Conservation (phyloP, 2,113 vertebrate species). For the Zosterops lateralis region DNA sequence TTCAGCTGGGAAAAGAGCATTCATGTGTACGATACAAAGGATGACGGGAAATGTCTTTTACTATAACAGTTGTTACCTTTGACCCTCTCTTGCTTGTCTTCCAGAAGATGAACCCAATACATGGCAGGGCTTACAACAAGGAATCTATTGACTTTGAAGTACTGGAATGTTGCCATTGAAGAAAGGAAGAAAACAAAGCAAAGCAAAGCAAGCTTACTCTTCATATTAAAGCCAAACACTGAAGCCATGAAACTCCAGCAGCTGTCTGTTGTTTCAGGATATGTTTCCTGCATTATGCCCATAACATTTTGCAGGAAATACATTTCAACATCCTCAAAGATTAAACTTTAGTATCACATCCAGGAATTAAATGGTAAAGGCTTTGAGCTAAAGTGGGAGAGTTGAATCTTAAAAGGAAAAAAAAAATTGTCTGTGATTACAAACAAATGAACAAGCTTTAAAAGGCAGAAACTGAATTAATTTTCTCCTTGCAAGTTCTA, state of each 20-base stretch:
- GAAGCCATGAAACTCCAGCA: background rate
- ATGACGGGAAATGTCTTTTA: background rate
- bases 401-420: slow-evolving; percentile 25
- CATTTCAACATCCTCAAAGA: background rate
- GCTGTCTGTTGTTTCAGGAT: background rate
- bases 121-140: background rate
- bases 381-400: slow-evolving; percentile 2
- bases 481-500: background rate
- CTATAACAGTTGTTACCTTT: background rate
- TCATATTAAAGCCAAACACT: background rate
- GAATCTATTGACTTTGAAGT: background rate
- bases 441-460: background rate
- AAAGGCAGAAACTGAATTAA: slow-evolving; percentile 5
- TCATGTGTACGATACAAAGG: background rate
- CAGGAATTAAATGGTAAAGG: background rate
- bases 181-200: background rate
- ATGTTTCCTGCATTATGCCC: background rate
- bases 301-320: background rate
- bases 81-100: background rate
- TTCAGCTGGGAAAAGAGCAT: background rate
- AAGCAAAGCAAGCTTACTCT: background rate
- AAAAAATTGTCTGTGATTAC: background rate
- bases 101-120: background rate
- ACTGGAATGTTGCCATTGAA: background rate
- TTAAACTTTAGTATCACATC: background rate